Conservation (phyloP, 30 jellyfish, hydroid and myxozoan species). For the Hydractinia echinata region DNA sequence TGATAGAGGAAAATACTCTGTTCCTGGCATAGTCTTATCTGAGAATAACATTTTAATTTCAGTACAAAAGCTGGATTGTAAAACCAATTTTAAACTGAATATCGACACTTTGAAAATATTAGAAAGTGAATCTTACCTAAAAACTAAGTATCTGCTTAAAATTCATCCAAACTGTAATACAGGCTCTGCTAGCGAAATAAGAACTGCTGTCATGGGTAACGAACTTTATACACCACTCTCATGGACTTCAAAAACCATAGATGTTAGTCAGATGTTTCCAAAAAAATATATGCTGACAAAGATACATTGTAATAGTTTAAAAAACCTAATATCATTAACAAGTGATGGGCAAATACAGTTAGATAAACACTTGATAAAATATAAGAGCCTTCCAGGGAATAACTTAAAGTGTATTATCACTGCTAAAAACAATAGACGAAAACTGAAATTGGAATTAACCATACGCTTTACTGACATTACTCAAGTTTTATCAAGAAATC, state of each 20-base stretch:
- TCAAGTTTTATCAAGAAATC: constrained; percentile 1
- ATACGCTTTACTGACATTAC: not conserved
- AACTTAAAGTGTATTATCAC: not conserved
- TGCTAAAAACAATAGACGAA: not conserved
- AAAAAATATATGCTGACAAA: not conserved
- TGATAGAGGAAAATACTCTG: not conserved
- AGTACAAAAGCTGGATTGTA: not conserved
- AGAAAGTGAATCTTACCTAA: not conserved
- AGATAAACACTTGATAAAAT: not conserved
- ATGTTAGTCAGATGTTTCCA: not conserved
- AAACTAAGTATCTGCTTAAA: not conserved
- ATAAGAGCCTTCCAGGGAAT: not conserved
- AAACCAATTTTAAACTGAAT: not conserved
- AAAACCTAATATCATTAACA: not conserved
- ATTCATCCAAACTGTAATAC: not conserved
- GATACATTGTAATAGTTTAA: not conserved
- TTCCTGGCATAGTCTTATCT: not conserved
- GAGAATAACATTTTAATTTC: not conserved
- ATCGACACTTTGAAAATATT: not conserved
- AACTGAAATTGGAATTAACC: not conserved
- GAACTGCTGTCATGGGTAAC: not conserved
- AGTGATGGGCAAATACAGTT: not conserved
- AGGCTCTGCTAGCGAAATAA: not conserved
- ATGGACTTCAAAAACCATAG: not conserved
- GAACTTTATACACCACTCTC: not conserved